These are phyloP conservation scores for Ptychoptera contaminata DNA, from an alignment of 2,888 invertebrate species.

Conservation along the genomic window DNA sequence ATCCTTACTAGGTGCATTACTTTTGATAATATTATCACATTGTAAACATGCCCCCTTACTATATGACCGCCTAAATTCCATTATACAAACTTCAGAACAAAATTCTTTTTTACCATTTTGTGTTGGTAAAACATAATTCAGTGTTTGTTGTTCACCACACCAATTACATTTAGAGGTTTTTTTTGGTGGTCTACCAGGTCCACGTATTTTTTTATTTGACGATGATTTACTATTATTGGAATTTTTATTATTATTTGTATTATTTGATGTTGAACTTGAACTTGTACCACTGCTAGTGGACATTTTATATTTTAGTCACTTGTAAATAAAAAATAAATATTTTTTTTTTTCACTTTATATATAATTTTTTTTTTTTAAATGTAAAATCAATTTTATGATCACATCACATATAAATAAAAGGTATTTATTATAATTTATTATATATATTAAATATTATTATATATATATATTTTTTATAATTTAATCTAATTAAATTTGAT, in stretches of 20 bases:
- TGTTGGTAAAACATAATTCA: conserved; percentile 75
- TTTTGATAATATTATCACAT: conserved; percentile 71
- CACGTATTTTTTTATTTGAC: background rate
- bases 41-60: conserved; percentile 74
- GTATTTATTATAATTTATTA: too few relatives aligned
- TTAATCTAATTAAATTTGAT: too few relatives aligned
- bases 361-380: too few relatives aligned
- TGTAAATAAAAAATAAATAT: background rate
- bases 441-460: too few relatives aligned
- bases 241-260: conserved; percentile 1
- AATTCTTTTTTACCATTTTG: conserved; percentile 84
- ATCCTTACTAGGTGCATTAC: conserved; percentile 57
- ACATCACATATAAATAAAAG: too few relatives aligned
- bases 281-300: conserved; percentile 1
- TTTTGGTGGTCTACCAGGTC: conserved; percentile 33
- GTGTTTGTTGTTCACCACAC: conserved; percentile 69
- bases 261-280: background rate
- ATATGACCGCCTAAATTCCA: conserved; percentile 77
- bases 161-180: conserved; percentile 55
- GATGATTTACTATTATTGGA: background rate
- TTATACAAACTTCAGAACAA: conserved; percentile 78
- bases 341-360: too few relatives aligned
- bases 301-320: conserved; percentile 1
- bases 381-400: too few relatives aligned
- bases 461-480: too few relatives aligned